Percentiles rank a stretch among this genome's conserved stretches.
These are phyloP conservation scores for Lasiurus cinereus DNA, from an alignment of 2,113 vertebrate genomes.

Conservation along the genomic window DNA sequence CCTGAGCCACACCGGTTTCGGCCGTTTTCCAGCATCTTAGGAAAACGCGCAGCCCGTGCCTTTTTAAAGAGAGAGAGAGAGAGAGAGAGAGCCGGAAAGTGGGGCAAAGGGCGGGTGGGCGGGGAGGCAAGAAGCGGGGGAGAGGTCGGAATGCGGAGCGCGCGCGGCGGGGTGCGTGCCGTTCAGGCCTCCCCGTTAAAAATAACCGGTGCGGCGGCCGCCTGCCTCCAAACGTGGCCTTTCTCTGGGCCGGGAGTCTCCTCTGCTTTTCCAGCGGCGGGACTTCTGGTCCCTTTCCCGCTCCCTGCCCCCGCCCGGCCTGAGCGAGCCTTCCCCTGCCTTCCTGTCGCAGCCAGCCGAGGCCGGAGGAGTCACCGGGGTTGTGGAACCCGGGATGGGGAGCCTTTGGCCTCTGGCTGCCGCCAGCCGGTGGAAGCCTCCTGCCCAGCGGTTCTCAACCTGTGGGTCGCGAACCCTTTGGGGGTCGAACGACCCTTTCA, in stretches of 20 bases:
- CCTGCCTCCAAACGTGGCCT: neutral
- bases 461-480: too few relatives aligned
- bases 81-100: neutral
- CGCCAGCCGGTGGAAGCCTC: too few relatives aligned
- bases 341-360: neutral
- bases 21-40: neutral
- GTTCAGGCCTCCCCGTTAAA: constrained; percentile 25
- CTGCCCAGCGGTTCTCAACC: too few relatives aligned
- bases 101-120: constrained; percentile 8
- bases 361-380: constrained; percentile 38
- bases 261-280: neutral
- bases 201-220: constrained; percentile 13
- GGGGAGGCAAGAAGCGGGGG: neutral
- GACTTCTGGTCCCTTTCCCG: neutral
- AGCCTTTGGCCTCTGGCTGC: neutral
- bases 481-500: too few relatives aligned
- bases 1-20: too few relatives aligned
- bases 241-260: neutral
- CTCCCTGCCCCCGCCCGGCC: constrained; percentile 1
- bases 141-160: neutral
- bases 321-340: neutral
- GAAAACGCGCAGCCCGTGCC: neutral
- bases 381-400: constrained; percentile 60
- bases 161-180: neutral
- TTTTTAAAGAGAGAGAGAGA: neutral